Base-by-base conservation (phyloP, 2,113 vertebrate genomes). In the Platycercus adscitus region DNA sequence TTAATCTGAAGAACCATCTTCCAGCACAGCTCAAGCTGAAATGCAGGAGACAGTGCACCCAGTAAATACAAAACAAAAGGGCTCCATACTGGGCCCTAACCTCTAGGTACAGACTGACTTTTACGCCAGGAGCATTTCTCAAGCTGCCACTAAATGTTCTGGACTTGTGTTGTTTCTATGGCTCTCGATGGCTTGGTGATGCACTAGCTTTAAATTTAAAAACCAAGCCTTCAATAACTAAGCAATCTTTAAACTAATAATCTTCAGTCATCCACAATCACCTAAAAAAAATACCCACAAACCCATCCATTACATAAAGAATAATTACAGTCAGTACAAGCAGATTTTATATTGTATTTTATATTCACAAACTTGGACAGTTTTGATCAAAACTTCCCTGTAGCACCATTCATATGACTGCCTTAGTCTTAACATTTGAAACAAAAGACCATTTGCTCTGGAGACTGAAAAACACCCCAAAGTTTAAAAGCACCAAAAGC, bases 401-500 rank as follows among this genome's bases (percentile, higher is more conserved):
- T 2, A 85, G 65, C 69, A 87, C 33, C 43, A 79, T 55, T 69
- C 77, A 68, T 26, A 39, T 10, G 31, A 49, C 14, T 3, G 1
- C 70, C 72, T 56, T 49, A 56, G 88, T 61, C 75, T 76, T 58
- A 70, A 63, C 73, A 88, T 76, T 10, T 84, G 83, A 60, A 88
- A 88, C 64, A 86, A 84, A 86, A 31, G 37, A 81, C 76, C 0
- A 2, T 72, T 91, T 92, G 37, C 88, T 72, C 80, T 26, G 33
- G 49, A 24, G 86, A 77, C 35, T 55, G 72, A 64, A 84, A 95
- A 91, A 89, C 60, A 55, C 0, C 33, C 33, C 11, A 19, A 63
- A 91, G 35, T n/a, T 50, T 25, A 29, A 63, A 93, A 88, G 63
- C 35, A 91, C 91, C 64, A 88, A 90, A 93, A 92, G 39, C 58